Base-by-base conservation (phyloP, 2,797 vertebrate species). In the Anas bahamensis region DNA sequence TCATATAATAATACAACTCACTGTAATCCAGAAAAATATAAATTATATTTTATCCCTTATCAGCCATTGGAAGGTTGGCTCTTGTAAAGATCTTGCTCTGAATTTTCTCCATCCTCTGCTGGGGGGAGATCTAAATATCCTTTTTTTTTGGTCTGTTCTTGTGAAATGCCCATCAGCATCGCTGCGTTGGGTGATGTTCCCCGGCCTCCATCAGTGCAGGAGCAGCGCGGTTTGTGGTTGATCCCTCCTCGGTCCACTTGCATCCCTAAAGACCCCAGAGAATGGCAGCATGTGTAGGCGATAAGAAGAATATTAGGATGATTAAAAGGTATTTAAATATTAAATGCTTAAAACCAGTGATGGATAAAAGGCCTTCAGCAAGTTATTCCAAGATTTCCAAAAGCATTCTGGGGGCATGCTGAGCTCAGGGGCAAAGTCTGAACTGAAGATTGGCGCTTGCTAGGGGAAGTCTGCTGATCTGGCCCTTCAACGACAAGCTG, bases 251-350 rank as follows among this genome's bases (percentile, higher is more conserved):
- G 12, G 10, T 9, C 4, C 3, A 6, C 56, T 52, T 13, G 23
- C 31, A n/a, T 28, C 24, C 41, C 6, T 13, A 44, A 52, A 0
- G 2, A 92, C 42, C 60, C 23, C 42, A 22, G 68, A 75, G 33
- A 86, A 59, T 10, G 44, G 57, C 33, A 68, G 63, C 13, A 31
- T 29, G 65, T 42, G 69, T 14, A 46, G 73, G 72, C 0, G 2
- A 91, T 81, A 92, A 91, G 73, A 94, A 68, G 73, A 94, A 90
- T 94, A 97, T 96, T 88, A 96, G 90, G 80, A 90, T 86, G 95
- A 97, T 94, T 94, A 97, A 97, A 95, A 92, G 78, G 80, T 91
- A 94, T 93, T 93, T 96, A 96, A 97, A 96, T 80, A 89, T 28
- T 72, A 90, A 84, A 70, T 37, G 14, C 52, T 82, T 83, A 69